Evolutionary conservation across 2,888 invertebrate genomes (phyloP).

Genomic region (Sinhomidia bicolor): DNA sequence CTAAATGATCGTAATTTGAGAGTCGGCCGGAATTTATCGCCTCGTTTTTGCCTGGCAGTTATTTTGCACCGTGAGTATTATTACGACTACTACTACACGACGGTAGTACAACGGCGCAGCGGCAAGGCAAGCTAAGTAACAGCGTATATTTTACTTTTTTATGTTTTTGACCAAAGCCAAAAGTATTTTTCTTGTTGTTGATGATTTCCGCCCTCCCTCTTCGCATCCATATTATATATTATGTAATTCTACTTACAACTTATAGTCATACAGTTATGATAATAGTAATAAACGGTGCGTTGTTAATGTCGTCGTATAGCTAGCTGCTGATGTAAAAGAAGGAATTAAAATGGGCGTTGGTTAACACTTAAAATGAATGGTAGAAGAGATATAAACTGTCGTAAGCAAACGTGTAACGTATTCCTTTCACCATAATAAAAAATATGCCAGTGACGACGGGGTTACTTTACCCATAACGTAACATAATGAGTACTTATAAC

Average conservation of each 20-base stretch:
- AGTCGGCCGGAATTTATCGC: slow-evolving; percentile 71
- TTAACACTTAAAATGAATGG: slow-evolving; percentile 38
- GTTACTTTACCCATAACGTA: not conserved
- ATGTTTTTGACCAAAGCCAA: slow-evolving; percentile 27
- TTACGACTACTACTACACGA: not conserved
- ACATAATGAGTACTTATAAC: slow-evolving; percentile 28
- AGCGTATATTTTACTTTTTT: slow-evolving; percentile 16
- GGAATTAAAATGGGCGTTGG: slow-evolving; percentile 40
- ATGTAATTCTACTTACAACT: not conserved
- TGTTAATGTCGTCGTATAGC: not conserved
- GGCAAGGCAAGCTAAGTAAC: not conserved
- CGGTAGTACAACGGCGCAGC: not conserved
- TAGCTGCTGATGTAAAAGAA: slow-evolving; percentile 16
- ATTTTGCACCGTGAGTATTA: slow-evolving; percentile 19
- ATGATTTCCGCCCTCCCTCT: slow-evolving; percentile 25
- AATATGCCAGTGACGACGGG: not conserved
- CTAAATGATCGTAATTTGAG: slow-evolving; percentile 75
- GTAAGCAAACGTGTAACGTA: slow-evolving; percentile 17
- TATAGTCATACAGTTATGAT: not conserved
- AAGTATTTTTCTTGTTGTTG: slow-evolving; percentile 23
- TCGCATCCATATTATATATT: too few species aligned
- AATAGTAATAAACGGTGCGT: slow-evolving; percentile 8
- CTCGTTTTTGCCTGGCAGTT: slow-evolving; percentile 61
- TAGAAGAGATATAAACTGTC: slow-evolving; percentile 1
- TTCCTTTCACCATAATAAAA: not conserved